Evolutionary conservation across 2,113 vertebrate species (phyloP), one percentile per base, ranked within the genome.

Genomic region (Marmota monax): DNA sequence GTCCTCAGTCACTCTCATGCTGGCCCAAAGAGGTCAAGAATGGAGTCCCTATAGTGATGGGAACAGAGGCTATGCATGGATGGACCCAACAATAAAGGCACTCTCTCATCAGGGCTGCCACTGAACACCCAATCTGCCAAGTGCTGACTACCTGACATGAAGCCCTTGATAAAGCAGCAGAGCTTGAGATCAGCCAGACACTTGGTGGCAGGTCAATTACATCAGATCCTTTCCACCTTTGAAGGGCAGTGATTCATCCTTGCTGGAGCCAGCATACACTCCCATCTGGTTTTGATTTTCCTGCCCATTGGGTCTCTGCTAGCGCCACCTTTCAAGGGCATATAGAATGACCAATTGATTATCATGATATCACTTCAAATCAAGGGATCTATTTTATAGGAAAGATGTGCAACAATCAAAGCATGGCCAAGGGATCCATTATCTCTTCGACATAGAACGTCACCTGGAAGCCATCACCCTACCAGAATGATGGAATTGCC

Each of bases 321-420:
- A 74, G 48, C 7, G 79, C 34, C 73, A 84, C 69, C 67, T 88
- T 39, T 83, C 83, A 73, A 51, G 7, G 25, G 7, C 48, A 20
- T 56, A 92, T 25, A 70, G 88, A 76, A 93, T 70, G 37, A 12
- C 90, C 56, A 34, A 29, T 80, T 67, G 53, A 53, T 45, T 73
- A 76, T 86, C 77, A 79, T 27, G 16, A 7, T 51, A 67, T 67
- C 39, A 53, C 48, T 80, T 70, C n/a, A 88, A 79, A 84, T 73
- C 29, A 96, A 93, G 51, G 23, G 34, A 72, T 29, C 29, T 29
- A 69, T 67, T 93, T 67, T 90, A 93, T 11, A 88, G 18, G 45
- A 79, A 95, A 17, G 34, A 32, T 51, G 13, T 61, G 14, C 13
- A 80, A 74, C 18, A 58, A 85, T 70, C 39, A 37, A 42, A 27